Percentiles rank a stretch among this genome's conserved stretches.
Conservation (phyloP, 1,140 invertebrate species). For the Micrasema longulum region DNA sequence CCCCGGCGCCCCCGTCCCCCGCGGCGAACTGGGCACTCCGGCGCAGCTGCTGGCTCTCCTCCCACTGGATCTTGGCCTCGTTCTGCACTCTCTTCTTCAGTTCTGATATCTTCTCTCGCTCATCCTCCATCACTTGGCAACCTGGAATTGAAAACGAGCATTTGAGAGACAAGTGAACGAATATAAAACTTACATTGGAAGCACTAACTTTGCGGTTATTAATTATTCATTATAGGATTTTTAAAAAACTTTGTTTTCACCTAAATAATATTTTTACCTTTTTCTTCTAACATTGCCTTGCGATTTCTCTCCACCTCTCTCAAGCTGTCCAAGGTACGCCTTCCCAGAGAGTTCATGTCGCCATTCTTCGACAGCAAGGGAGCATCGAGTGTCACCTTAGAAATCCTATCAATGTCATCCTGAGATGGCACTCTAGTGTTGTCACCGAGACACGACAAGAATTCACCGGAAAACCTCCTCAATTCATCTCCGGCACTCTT, state of each 20-base stretch:
- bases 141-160: constrained; percentile 72
- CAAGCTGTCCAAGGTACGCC: constrained; percentile 88
- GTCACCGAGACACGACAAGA: constrained; percentile 59
- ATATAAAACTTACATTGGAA: no score
- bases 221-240: no score
- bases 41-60: constrained; percentile 65
- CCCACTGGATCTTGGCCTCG: constrained; percentile 89
- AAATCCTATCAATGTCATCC: constrained; percentile 89
- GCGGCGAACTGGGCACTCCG: constrained; percentile 17
- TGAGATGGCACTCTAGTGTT: constrained; percentile 75
- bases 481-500: constrained; percentile 67
- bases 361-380: constrained; percentile 76
- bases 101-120: constrained; percentile 86
- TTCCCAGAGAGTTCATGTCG: constrained; percentile 77
- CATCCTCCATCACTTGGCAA: constrained; percentile 91
- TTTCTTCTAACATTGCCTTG: constrained; percentile 87
- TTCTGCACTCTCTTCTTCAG: constrained; percentile 88
- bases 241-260: no score
- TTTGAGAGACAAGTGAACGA: no score
- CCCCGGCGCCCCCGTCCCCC: no score
- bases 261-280: constrained; percentile 76
- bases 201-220: no score
- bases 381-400: constrained; percentile 84
- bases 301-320: constrained; percentile 91
- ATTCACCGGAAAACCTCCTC: constrained; percentile 56